Evolutionary conservation across 2,797 vertebrate species (phyloP).

Genomic region (Epinephelus malabaricus): DNA sequence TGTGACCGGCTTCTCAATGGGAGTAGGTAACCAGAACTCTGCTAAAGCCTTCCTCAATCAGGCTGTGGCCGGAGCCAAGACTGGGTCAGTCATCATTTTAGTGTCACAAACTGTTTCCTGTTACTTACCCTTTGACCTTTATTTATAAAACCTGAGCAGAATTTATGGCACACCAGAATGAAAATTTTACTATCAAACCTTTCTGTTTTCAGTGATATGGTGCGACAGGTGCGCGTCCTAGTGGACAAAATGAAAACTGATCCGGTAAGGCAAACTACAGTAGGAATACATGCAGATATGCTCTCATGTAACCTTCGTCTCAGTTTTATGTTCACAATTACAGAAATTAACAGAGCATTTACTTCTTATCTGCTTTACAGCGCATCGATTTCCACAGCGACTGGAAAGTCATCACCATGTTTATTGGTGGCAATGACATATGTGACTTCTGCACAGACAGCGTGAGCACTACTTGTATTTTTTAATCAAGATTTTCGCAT

Average conservation of each 20-base stretch:
- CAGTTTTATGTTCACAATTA: neutral
- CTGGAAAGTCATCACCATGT: conserved; percentile 96
- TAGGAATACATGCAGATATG: neutral
- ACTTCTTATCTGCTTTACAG: conserved; percentile 75
- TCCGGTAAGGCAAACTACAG: conserved; percentile 74
- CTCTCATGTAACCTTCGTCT: conserved; percentile 9
- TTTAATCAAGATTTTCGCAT: neutral
- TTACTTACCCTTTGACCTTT: neutral
- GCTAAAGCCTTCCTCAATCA: conserved; percentile 89
- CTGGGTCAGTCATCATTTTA: conserved; percentile 82
- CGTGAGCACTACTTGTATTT: conserved; percentile 79
- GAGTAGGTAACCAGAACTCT: conserved; percentile 67
- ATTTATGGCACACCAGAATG: neutral
- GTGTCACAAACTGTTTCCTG: neutral
- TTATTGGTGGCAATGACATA: conserved; percentile 90
- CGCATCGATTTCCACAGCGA: conserved; percentile 88
- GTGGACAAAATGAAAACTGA: conserved; percentile 90
- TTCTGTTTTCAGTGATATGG: conserved; percentile 85
- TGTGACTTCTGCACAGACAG: conserved; percentile 91
- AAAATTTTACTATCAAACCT: conserved; percentile 4
- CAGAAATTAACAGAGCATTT: neutral
- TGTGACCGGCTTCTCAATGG: conserved; percentile 87
- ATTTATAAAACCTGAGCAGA: neutral
- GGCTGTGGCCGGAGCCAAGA: conserved; percentile 90
- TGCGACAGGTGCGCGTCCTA: conserved; percentile 84